A percentile compares a stretch with the other conserved stretches of the same genome.
Conservation (phyloP, 2,113 vertebrate species). For the Zeus faber region DNA sequence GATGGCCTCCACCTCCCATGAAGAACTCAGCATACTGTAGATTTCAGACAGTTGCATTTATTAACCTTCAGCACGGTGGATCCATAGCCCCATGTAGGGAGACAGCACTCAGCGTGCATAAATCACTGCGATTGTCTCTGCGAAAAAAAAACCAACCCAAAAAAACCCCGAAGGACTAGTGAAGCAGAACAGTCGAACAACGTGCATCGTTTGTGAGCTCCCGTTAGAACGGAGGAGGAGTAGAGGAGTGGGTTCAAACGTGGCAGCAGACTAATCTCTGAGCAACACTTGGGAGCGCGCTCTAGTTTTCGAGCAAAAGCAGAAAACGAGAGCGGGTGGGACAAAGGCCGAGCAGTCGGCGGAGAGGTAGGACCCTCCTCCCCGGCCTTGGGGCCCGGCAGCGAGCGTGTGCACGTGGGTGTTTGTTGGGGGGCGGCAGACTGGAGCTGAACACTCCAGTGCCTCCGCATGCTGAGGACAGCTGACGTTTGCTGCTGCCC, state of each 20-base stretch:
- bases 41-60: slow-evolving; percentile 53
- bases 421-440: slow-evolving; percentile 49
- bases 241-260: too few species aligned
- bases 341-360: slow-evolving; percentile 39
- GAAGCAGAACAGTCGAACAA: too few species aligned
- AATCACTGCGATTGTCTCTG: too few species aligned
- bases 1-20: slow-evolving; percentile 53
- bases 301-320: slow-evolving; percentile 40
- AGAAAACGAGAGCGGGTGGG: slow-evolving; percentile 30
- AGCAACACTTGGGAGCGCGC: slow-evolving; percentile 56
- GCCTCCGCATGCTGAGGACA: slow-evolving; percentile 74
- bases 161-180: too few species aligned
- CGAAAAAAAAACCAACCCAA: too few species aligned
- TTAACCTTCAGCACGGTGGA: slow-evolving; percentile 35
- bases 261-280: slow-evolving; percentile 53
- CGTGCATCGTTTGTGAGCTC: too few species aligned
- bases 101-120: slow-evolving; percentile 24
- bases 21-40: slow-evolving; percentile 53
- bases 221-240: too few species aligned
- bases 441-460: slow-evolving; percentile 76
- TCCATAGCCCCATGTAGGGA: slow-evolving; percentile 14
- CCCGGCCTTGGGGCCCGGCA: slow-evolving; percentile 29
- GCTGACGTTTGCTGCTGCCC: slow-evolving; percentile 72
- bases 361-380: too few species aligned
- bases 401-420: slow-evolving; percentile 35